Evolutionary conservation across 2,888 invertebrate species (phyloP), one percentile per base, ranked within the genome.

Genomic region (Neuroscelio doddi): DNA sequence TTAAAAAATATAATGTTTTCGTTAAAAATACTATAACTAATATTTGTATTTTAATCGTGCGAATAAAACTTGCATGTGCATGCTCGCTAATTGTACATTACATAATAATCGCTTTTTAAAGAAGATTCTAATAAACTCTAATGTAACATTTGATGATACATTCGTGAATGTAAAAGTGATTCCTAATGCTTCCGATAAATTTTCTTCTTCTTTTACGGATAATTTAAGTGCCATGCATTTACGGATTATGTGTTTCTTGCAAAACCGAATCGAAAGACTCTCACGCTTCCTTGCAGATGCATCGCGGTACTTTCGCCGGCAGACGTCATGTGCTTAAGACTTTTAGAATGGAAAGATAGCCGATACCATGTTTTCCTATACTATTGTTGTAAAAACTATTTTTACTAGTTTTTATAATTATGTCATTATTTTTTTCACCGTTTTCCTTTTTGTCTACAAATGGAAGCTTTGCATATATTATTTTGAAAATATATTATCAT

Each of bases 181-280:
- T 36, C 14, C 36, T 44, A 42, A 61, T 24, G 53, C 39, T 53
- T 61, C 53, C 49, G 45, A 66, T 62, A 59, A 59, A 64, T 64
- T 58, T 17, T 16, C 47, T 12, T 30, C 29, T 26, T 12, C 56
- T 58, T 65, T 56, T 56, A 49, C 42, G 32, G 44, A 52, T 44
- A 56, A 61, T 61, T 65, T 65, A 65, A 65, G 59, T 59, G 41
- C 56, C 52, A 52, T 42, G 52, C 29, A 68, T 51, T 72, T 71
- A 68, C 63, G 68, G 70, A 74, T 75, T 73, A 76, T 71, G 69
- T 58, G 65, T 69, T 53, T 72, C 69, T 77, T 80, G 75, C 78
- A 77, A 78, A 77, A 80, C 74, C 75, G 62, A 71, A 56, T 68
- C 47, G 67, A 67, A 66, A 73, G 59, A 58, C 41, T 79, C 76